Evolutionary conservation across 2,888 invertebrate genomes (phyloP).

Genomic region (Synergus umbraculus): DNA sequence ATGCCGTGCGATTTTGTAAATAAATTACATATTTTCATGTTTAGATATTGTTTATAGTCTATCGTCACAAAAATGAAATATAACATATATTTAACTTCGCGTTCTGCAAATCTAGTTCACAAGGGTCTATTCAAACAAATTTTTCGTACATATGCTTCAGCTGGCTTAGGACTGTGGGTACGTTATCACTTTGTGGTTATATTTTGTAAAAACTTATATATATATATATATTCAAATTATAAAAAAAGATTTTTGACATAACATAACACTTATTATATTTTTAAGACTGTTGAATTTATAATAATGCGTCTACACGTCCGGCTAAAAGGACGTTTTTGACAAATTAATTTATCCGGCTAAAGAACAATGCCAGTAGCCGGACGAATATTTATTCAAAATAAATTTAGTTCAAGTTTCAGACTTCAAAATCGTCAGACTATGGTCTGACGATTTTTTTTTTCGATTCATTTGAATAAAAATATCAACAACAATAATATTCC

Average conservation of each 20-base stretch:
- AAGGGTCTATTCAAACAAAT: slow-evolving; percentile 36
- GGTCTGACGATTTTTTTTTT: too few species aligned
- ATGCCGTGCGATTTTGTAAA: background rate
- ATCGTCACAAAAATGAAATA: slow-evolving; percentile 10
- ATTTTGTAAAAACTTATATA: slow-evolving; percentile 8
- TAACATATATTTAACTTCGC: background rate
- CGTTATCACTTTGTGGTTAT: slow-evolving; percentile 42
- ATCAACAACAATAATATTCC: too few species aligned
- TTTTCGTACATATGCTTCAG: slow-evolving; percentile 59
- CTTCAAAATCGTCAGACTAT: too few species aligned
- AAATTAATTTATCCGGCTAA: too few species aligned
- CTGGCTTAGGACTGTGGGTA: slow-evolving; percentile 65
- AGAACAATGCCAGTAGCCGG: too few species aligned
- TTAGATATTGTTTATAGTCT: background rate
- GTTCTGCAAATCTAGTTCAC: slow-evolving; percentile 4
- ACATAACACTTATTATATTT: background rate
- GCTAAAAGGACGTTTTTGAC: too few species aligned
- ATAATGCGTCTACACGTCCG: background rate
- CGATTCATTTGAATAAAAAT: too few species aligned
- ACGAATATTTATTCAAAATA: too few species aligned
- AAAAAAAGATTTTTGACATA: background rate
- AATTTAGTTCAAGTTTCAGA: too few species aligned
- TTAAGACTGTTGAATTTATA: background rate
- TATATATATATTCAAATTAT: background rate
- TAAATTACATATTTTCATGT: background rate